These are phyloP conservation scores for Serinus canaria DNA, from an alignment of 2,113 vertebrate genomes.

Conservation along the genomic window DNA sequence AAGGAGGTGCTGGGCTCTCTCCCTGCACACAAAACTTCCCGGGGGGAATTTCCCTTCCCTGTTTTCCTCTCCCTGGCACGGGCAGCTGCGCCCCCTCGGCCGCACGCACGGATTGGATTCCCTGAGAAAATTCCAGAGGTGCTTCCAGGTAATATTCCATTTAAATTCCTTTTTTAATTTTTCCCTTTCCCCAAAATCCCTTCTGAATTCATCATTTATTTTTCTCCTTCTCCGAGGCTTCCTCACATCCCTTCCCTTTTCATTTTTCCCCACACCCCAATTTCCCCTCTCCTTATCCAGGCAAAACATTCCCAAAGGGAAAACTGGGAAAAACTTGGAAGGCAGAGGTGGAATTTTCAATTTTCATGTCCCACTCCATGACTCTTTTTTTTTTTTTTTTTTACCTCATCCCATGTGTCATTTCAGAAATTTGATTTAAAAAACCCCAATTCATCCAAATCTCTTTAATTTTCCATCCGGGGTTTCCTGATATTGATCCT, in stretches of 20 bases:
- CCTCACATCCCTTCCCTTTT: not conserved
- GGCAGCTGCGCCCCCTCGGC: not conserved
- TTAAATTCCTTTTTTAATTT: not conserved
- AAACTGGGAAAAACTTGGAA: not conserved
- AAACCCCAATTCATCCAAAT: not conserved
- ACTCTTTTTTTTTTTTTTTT: not conserved
- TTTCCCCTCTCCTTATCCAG: not conserved
- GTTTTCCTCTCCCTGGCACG: not conserved
- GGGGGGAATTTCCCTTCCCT: not conserved
- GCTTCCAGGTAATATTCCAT: not conserved
- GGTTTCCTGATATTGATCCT: not conserved
- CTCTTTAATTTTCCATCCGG: not conserved
- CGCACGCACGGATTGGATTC: rapidly evolving
- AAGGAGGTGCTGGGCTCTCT: not conserved
- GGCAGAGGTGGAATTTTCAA: not conserved
- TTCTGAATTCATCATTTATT: not conserved
- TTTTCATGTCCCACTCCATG: rapidly evolving
- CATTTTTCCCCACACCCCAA: not conserved
- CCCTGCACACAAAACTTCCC: not conserved
- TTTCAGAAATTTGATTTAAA: not conserved
- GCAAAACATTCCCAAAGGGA: not conserved
- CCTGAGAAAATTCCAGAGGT: not conserved
- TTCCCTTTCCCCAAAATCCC: no score
- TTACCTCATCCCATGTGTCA: not conserved
- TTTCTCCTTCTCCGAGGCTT: rapidly evolving